These are phyloP conservation scores for Haemorhous mexicanus DNA, from an alignment of 2,113 vertebrate species.

Conservation along the genomic window DNA sequence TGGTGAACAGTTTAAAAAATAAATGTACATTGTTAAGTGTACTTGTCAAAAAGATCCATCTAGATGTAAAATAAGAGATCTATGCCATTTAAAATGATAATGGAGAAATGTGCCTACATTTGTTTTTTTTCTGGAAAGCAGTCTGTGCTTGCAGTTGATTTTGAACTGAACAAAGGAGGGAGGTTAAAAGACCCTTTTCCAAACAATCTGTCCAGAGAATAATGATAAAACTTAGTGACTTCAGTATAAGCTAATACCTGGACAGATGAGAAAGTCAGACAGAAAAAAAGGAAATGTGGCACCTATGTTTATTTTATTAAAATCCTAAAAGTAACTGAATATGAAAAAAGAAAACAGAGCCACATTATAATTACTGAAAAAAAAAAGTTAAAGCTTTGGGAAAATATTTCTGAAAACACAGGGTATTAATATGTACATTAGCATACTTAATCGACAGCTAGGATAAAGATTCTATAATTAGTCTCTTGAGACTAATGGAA, in stretches of 20 bases:
- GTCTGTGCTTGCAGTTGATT: neutral
- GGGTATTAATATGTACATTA: neutral
- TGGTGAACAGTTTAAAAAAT: neutral
- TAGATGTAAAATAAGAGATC: neutral
- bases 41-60: neutral
- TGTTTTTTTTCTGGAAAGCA: neutral
- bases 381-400: neutral
- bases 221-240: neutral
- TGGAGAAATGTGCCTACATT: neutral
- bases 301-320: neutral
- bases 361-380: rapidly evolving
- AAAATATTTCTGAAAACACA: neutral
- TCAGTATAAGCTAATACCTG: neutral
- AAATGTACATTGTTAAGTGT: neutral
- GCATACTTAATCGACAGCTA: neutral
- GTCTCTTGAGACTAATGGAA: conserved; percentile 7
- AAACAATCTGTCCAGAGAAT: neutral
- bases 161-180: neutral
- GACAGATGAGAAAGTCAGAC: neutral
- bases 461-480: conserved; percentile 34
- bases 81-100: neutral
- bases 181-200: neutral
- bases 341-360: neutral
- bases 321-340: neutral
- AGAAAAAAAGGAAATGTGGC: neutral